A percentile compares a stretch with the other conserved stretches of the same genome.
These are phyloP conservation scores for Gallinago paraguaiae DNA, from an alignment of 2,113 vertebrate genomes.

Conservation along the genomic window DNA sequence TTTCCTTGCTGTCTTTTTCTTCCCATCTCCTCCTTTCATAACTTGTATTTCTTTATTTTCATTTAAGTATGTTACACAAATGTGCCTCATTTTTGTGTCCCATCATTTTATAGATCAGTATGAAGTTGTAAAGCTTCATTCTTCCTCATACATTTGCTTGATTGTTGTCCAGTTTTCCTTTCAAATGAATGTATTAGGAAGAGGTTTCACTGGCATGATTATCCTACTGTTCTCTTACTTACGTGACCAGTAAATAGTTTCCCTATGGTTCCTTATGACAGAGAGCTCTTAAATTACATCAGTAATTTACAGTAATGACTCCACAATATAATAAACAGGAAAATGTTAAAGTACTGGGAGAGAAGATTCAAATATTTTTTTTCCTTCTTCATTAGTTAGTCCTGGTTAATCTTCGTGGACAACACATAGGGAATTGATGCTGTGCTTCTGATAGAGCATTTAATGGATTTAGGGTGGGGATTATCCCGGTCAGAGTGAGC, in stretches of 20 bases:
- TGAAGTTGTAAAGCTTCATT: neutral
- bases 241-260: neutral
- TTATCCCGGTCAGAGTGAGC: neutral
- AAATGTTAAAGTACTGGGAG: neutral
- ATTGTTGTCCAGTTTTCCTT: neutral
- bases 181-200: neutral
- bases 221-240: neutral
- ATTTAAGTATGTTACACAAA: neutral
- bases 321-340: neutral
- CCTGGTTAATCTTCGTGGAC: neutral
- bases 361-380: neutral
- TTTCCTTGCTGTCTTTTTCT: neutral
- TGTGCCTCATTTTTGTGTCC: neutral
- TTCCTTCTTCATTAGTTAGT: neutral
- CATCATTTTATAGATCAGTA: neutral
- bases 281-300: neutral
- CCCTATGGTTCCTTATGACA: neutral
- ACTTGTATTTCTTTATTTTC: neutral
- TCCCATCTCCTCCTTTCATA: neutral
- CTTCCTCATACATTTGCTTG: neutral
- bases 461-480: neutral
- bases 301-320: neutral
- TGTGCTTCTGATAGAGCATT: neutral
- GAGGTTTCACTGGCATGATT: neutral
- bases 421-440: neutral